phyloP scores from a whole-genome alignment of 2,888 invertebrate species.

The Drosophila merina region DNA sequence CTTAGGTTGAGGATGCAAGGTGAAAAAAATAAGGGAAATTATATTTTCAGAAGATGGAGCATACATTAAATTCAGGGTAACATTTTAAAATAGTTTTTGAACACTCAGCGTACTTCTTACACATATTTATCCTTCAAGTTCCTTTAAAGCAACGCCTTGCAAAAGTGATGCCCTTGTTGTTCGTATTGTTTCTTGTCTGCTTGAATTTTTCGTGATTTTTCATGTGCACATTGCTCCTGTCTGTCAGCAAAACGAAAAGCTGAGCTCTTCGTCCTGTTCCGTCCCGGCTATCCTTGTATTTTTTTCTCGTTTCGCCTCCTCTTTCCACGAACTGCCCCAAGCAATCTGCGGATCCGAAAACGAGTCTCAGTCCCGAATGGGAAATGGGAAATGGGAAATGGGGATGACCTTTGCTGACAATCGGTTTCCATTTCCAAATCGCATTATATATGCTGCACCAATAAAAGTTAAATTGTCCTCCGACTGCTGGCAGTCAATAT shows the following conservation, averaged over 20 bases:
- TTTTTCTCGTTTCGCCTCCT: neutral
- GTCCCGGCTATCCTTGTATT: conserved; percentile 9
- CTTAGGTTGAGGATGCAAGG: conserved; percentile 5
- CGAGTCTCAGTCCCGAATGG: conserved; percentile 3
- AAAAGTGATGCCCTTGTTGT: conserved; percentile 36
- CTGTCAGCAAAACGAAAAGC: conserved; percentile 66
- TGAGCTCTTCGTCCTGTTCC: conserved; percentile 27
- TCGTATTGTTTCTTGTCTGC: conserved; percentile 71
- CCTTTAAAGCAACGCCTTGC: neutral
- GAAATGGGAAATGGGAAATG: conserved; percentile 18
- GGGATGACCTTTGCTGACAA: conserved; percentile 73
- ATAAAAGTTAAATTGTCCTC: conserved; percentile 74
- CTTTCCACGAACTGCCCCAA: conserved; percentile 37
- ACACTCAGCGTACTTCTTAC: neutral
- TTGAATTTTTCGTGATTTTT: conserved; percentile 70
- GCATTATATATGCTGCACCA: conserved; percentile 65
- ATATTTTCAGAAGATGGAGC: neutral
- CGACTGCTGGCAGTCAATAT: conserved; percentile 42
- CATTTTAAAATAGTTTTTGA: neutral
- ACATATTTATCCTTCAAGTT: neutral
- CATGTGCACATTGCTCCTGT: conserved; percentile 44
- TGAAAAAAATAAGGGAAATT: neutral
- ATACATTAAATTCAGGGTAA: neutral
- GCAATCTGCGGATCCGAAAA: conserved; percentile 12
- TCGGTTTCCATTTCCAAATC: conserved; percentile 71